A percentile compares a stretch with the other conserved stretches of the same genome.
phyloP scores from a whole-genome alignment of 2,113 vertebrate genomes.

The Dasyornis broadbenti region DNA sequence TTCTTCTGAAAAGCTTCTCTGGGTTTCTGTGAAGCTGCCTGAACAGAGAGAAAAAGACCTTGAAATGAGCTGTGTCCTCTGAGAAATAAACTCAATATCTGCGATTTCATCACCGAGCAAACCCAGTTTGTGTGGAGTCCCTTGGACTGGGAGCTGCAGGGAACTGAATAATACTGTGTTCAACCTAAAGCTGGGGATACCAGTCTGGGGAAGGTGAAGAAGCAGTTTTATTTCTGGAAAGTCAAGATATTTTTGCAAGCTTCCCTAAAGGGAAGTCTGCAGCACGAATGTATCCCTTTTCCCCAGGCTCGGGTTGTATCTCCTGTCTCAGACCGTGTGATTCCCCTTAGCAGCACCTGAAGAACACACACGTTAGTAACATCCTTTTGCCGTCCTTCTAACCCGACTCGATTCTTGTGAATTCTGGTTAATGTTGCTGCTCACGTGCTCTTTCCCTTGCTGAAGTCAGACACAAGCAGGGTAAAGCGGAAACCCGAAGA shows the following conservation, averaged over 20 bases:
- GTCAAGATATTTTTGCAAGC: background rate
- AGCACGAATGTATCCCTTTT: background rate
- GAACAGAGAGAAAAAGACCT: background rate
- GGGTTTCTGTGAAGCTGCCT: background rate
- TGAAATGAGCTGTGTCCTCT: slow-evolving; percentile 20
- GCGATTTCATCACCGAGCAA: slow-evolving; percentile 18
- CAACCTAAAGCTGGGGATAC: background rate
- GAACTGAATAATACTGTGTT: background rate
- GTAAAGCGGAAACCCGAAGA: background rate
- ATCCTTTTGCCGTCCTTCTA: no score
- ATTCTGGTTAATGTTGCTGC: background rate
- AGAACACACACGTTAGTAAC: background rate
- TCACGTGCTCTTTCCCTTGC: background rate
- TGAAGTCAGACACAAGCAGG: background rate
- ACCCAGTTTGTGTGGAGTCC: background rate
- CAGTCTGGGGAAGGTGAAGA: background rate
- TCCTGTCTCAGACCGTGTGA: background rate
- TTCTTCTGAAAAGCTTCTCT: background rate
- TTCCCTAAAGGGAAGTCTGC: background rate
- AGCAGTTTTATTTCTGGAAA: background rate
- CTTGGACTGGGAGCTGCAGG: background rate
- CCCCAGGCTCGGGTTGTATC: background rate
- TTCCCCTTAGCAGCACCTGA: background rate
- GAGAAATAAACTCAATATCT: slow-evolving; percentile 57
- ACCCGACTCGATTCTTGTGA: background rate